phyloP scores from a whole-genome alignment of 1,140 invertebrate species.

The Aporrectodea caliginosa region DNA sequence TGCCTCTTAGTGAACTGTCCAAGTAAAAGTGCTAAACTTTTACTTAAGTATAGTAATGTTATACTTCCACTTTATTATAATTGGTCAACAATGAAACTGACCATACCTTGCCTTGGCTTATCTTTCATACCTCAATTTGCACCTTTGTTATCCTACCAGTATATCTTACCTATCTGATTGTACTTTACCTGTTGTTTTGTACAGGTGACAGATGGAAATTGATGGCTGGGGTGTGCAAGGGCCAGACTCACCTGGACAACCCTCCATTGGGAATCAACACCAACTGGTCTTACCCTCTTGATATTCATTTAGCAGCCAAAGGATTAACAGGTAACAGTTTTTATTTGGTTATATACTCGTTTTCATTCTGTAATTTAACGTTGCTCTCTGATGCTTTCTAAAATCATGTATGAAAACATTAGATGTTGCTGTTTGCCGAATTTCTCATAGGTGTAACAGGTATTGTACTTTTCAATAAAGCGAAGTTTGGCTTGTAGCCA shows the following conservation, averaged over 20 bases:
- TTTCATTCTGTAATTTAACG: neutral
- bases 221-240: conserved; percentile 69
- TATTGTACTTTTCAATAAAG: too few species aligned
- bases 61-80: neutral
- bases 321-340: conserved; percentile 67
- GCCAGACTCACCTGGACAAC: conserved; percentile 78
- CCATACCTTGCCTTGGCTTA: neutral
- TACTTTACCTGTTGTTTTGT: neutral
- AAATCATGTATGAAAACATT: neutral
- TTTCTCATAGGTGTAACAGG: neutral
- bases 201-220: conserved; percentile 76
- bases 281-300: conserved; percentile 77
- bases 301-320: conserved; percentile 76
- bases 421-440: neutral
- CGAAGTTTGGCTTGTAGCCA: too few species aligned
- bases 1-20: neutral
- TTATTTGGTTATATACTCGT: neutral
- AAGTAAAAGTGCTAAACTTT: neutral
- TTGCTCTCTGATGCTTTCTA: neutral
- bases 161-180: too few species aligned
- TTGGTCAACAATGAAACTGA: neutral
- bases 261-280: conserved; percentile 65
- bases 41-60: neutral
- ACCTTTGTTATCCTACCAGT: too few species aligned
- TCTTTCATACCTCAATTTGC: too few species aligned